Base-by-base conservation (phyloP, 2,888 invertebrate genomes). In the Lochmaea crataegi region DNA sequence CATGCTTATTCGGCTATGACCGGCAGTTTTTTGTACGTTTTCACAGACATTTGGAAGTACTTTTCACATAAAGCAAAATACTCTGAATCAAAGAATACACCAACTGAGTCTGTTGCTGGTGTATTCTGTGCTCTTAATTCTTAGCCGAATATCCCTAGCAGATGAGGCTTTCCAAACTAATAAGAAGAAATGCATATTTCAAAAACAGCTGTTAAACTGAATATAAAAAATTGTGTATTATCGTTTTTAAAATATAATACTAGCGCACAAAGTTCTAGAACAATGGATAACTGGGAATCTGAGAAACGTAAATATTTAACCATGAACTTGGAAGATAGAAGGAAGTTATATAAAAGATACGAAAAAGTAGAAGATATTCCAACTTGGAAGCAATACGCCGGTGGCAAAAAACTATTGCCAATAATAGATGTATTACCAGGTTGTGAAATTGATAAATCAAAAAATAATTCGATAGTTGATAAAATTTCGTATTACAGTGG, bases 401-500 rank as follows among this genome's bases (percentile, higher is more conserved):
- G 71, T n/a, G 73, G 58, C 51, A 75, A 74, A 83, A 18, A 83
- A 81, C 65, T 85, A 84, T 86, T 80, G 81, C 87, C 76, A 84
- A 86, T 77, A 85, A 86, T 72, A 78, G 87, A 51, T n/a, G 60
- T 76, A 48, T 74, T 83, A 63, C 67, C 80, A 4, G 85, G 84
- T 16, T 79, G 83, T 11, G 86, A 86, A 68, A 89, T 89, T 42
- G 82, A 90, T 76, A 60, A 78, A 0, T 77, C 83, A 0, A 84
- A 86, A 76, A 89, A 91, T 81, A 83, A 83, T 45, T 77, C 80
- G 0, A 80, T 93, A n/a, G 86, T 88, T 6, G 86, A 89, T n/a
- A 92, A 90, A 84, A 88, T 94, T 60, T 91, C 92, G 9, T 86
- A 93, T 73, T 94, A 91, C 88, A 88, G 87, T 83, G 96, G 96